Base-by-base conservation (phyloP, 2,888 invertebrate species). In the Malthinus seriepunctatus region DNA sequence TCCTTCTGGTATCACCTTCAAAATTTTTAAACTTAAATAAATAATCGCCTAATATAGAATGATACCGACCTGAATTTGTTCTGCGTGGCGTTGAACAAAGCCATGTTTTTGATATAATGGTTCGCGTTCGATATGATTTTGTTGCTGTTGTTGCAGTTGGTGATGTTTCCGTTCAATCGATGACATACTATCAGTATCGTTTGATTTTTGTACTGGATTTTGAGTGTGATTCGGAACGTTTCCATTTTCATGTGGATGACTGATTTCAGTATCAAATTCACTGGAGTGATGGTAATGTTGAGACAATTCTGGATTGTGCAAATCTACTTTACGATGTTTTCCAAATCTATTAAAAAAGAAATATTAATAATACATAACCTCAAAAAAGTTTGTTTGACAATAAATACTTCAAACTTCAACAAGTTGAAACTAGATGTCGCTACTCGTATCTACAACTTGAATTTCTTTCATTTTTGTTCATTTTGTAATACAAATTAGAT, bases 251-350 rank as follows among this genome's bases (percentile, higher is more conserved):
- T 34, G 12, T 32, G 1, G 37, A 33, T 39, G 38, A 14, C 33
- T 37, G 2, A 67, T 63, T 44, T 71, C 72, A 1, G 69, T 54
- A 60, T 77, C 77, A 60, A 78, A 77, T 56, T 78, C 78, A 15
- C 69, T 70, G 3, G 64, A 66, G 35, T 72, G 72, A 57, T 77
- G 76, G 51, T 77, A 77, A 51, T 75, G 74, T 52, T 76, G 76
- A 6, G 66, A 63, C n/a, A 59, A 33, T 56, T 65, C 46, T 8
- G 54, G 33, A 35, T 61, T 52, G 31, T 62, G 66, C 47, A 76
- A 73, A 34, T 78, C 78, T 60, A 83, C 81, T 74, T 87, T 87
- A 49, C 87, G 78, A 72, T 87, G 86, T 71, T 86, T 86, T 2
- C 87, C 87, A 76, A 88, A 88, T 71, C 88, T 86, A 61, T 14